Base-by-base conservation (phyloP, 2,888 invertebrate genomes). In the Cistogaster globosa region DNA sequence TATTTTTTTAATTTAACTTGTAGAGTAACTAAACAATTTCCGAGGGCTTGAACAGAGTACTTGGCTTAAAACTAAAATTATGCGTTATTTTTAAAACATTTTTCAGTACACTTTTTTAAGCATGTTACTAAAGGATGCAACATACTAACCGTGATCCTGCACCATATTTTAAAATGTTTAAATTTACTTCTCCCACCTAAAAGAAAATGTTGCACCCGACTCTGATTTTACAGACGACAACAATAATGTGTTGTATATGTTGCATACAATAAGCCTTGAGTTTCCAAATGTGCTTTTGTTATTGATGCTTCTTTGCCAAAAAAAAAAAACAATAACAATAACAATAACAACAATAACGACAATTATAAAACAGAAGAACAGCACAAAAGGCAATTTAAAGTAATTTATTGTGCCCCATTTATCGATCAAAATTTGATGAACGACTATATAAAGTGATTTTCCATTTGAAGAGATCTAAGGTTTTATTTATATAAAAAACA, bases 391-490 rank as follows among this genome's bases (percentile, higher is more conserved):
- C 84, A 84, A 76, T 84, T 84, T 84, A 45, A 76, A 80, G 60
- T 76, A 84, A 84, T 84, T 84, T 80, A 80, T 84, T 80, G 76
- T 80, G 72, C 55, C 72, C 67, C 84, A 80, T 80, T 76, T 80
- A 84, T 76, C 71, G 75, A 80, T 84, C 53, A 79, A 79, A 42
- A 65, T 79, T 74, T 79, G 63, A 75, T 26, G n/a, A 42, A 48
- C 38, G 80, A 74, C 72, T 74, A 45, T 22, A 74, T 11, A 60
- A 80, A 79, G 63, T 79, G 58, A 79, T 80, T 84, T 80, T 80
- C 53, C 75, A 84, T 55, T 67, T 42, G 75, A 79, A 79, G 45
- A 38, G n/a, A 42, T 71, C 58, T 58, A 1, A 63, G 53, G n/a
- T 36, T 51, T 57, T 57, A 16, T 63, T 26, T 14, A 62, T 53